Percentiles rank a stretch among this genome's conserved stretches.
phyloP scores from a whole-genome alignment of 1,140 invertebrate genomes.

The Bombus picipes region DNA sequence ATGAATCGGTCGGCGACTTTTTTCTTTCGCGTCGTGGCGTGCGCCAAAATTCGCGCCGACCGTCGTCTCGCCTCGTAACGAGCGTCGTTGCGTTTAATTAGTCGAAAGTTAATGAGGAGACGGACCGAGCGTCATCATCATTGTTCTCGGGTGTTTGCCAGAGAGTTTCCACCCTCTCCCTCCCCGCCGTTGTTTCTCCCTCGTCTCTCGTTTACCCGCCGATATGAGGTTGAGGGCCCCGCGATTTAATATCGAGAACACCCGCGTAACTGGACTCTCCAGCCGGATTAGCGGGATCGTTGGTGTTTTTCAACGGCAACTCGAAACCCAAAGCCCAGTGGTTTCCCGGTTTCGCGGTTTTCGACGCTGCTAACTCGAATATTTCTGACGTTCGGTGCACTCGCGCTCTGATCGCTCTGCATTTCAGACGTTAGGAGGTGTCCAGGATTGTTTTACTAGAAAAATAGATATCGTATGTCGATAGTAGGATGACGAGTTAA shows the following conservation, averaged over 20 bases:
- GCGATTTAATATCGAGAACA: not conserved
- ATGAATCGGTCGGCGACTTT: constrained; percentile 42
- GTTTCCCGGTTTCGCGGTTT: not conserved
- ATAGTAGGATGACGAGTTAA: too few species aligned
- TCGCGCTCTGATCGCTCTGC: not conserved
- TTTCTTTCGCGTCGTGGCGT: constrained; percentile 10
- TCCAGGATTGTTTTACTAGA: too few species aligned
- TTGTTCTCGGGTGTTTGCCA: constrained; percentile 38
- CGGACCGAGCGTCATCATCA: constrained; percentile 21
- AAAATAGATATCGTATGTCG: too few species aligned
- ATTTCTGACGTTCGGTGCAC: not conserved
- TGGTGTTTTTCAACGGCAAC: constrained; percentile 21
- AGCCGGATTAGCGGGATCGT: constrained; percentile 27
- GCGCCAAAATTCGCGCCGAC: constrained; percentile 13
- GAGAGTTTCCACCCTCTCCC: not conserved
- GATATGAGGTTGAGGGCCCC: not conserved
- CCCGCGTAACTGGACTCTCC: not conserved
- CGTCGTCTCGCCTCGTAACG: constrained; percentile 25
- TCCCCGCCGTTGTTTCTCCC: not conserved
- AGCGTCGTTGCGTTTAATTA: constrained; percentile 51
- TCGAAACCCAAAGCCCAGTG: not conserved
- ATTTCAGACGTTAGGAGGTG: not conserved
- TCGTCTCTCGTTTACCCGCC: not conserved
- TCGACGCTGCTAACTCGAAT: not conserved
- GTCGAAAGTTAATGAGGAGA: constrained; percentile 53